Conservation (phyloP, 2,797 vertebrate species). For the Novumbra hubbsi region DNA sequence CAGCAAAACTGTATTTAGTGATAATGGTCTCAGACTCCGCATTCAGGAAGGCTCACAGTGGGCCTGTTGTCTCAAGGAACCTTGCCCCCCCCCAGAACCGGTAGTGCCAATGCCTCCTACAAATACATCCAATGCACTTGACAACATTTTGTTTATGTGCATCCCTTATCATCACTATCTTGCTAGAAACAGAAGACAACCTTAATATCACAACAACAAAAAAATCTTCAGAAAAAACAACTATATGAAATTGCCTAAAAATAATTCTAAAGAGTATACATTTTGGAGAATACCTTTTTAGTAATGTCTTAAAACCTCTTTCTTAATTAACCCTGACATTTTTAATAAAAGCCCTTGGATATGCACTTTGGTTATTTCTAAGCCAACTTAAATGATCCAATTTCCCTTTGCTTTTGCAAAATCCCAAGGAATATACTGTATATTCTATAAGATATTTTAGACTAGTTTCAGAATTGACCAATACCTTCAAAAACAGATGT, state of each 20-base stretch:
- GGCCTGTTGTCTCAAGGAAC: too few species aligned
- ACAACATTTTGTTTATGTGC: not conserved
- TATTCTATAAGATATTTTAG: not conserved
- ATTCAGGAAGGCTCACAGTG: too few species aligned
- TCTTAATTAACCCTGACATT: not conserved
- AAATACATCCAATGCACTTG: too few species aligned
- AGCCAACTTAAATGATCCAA: not conserved
- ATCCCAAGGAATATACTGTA: not conserved
- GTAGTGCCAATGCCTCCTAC: too few species aligned
- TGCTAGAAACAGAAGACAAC: not conserved
- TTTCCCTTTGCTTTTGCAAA: not conserved
- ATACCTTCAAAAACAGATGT: not conserved
- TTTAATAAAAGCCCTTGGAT: not conserved
- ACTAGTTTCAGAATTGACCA: not conserved
- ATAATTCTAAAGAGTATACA: not conserved
- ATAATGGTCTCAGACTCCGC: too few species aligned
- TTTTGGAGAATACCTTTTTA: not conserved
- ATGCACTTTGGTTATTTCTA: not conserved
- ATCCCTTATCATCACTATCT: not conserved
- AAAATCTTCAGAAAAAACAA: not conserved
- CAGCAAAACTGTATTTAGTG: too few species aligned
- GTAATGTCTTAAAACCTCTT: not conserved
- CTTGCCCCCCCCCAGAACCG: too few species aligned
- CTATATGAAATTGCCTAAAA: not conserved
- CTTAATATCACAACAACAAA: not conserved